Conservation (phyloP, 2,888 invertebrate species). For the Lordiphosa andalusiaca region DNA sequence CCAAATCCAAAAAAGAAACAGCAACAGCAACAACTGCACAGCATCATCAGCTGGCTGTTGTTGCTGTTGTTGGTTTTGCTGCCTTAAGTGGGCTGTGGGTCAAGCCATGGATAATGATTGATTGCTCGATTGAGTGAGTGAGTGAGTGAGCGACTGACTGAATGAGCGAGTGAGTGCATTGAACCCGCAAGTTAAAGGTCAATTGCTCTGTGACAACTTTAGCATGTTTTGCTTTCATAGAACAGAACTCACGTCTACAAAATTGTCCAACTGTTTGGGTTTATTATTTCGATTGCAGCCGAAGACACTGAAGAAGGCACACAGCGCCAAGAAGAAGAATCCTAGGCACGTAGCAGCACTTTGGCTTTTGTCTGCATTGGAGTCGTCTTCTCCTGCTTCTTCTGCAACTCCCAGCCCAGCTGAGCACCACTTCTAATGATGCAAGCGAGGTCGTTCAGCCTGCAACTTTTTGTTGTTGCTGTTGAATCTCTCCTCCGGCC, state of each 20-base stretch:
- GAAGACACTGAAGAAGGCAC: slow-evolving; percentile 7
- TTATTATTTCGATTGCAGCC: slow-evolving; percentile 68
- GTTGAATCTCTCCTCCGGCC: slow-evolving; percentile 12
- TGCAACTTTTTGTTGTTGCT: slow-evolving; percentile 48
- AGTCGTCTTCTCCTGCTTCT: slow-evolving; percentile 40
- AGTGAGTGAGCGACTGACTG: slow-evolving; percentile 21
- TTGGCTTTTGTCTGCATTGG: slow-evolving; percentile 56
- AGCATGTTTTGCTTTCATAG: slow-evolving; percentile 46
- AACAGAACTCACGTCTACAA: slow-evolving; percentile 61
- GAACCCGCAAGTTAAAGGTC: slow-evolving; percentile 53
- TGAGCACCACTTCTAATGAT: slow-evolving; percentile 74
- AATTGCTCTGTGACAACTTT: slow-evolving; percentile 71
- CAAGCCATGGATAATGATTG: slow-evolving; percentile 67
- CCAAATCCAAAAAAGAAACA: slow-evolving; percentile 52
- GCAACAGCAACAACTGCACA: slow-evolving; percentile 18
- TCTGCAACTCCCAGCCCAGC: slow-evolving; percentile 28
- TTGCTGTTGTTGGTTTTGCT: slow-evolving; percentile 4
- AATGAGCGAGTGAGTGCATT: slow-evolving; percentile 71
- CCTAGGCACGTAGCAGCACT: slow-evolving; percentile 72
- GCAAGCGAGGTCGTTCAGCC: slow-evolving; percentile 68
- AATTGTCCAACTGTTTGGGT: slow-evolving; percentile 73
- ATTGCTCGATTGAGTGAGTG: slow-evolving; percentile 11
- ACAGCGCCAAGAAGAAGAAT: slow-evolving; percentile 29
- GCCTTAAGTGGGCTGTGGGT: slow-evolving; percentile 72
- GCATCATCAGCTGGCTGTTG: slow-evolving; percentile 23